phyloP scores from a whole-genome alignment of 2,888 invertebrate genomes.

The Lasioglossum calceatum region DNA sequence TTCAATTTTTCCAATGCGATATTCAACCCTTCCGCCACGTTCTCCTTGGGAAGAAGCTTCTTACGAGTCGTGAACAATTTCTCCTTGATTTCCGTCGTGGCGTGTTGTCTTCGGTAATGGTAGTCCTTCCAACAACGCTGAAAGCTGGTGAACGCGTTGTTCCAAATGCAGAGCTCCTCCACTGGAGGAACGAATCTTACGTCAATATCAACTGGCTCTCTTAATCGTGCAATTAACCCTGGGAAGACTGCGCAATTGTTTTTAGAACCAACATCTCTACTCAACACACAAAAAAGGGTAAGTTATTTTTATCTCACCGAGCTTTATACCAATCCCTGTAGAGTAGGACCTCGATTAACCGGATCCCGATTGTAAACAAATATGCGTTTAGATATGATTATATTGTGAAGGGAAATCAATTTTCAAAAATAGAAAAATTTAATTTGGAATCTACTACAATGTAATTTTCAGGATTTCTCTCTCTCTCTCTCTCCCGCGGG shows the following conservation, averaged over 20 bases:
- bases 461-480: no score
- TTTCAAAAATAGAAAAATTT: no score
- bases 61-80: background rate
- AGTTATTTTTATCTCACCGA: background rate
- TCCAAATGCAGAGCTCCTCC: constrained; percentile 77
- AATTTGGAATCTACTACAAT: no score
- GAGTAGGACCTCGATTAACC: no score
- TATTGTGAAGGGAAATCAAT: no score
- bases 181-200: constrained; percentile 61
- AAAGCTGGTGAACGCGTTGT: constrained; percentile 71
- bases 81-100: background rate
- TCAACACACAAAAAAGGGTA: background rate
- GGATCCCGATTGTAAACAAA: no score
- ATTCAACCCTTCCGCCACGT: background rate
- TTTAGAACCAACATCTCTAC: background rate
- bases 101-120: constrained; percentile 34
- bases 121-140: constrained; percentile 73
- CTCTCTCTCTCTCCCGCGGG: no score
- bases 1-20: constrained; percentile 11
- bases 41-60: constrained; percentile 3
- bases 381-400: no score
- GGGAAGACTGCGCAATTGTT: background rate
- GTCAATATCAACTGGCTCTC: background rate
- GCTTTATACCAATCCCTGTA: no score
- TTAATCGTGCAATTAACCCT: background rate